phyloP scores from a whole-genome alignment of 2,113 vertebrate species.

The Entelurus aequoreus region DNA sequence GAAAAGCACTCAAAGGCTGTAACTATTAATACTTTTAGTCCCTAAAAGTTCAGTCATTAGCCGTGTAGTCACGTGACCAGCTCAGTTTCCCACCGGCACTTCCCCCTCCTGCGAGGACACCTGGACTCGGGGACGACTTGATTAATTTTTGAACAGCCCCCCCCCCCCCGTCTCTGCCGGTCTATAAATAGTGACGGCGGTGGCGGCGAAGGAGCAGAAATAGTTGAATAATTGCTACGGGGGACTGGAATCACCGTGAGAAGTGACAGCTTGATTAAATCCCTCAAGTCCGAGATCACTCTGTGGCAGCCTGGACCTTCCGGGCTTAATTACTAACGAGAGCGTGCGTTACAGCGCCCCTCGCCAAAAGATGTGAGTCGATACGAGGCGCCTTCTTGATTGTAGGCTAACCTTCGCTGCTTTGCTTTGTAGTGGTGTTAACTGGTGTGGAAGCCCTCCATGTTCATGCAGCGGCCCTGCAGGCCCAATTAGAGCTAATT shows the following conservation, averaged over 20 bases:
- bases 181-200: conserved; percentile 22
- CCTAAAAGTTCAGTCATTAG: neutral
- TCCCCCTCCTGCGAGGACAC: conserved; percentile 8
- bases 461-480: conserved; percentile 23
- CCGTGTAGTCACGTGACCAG: neutral
- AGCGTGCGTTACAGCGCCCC: neutral
- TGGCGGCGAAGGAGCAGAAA: neutral
- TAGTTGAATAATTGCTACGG: neutral
- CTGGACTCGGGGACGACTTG: conserved; percentile 3
- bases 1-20: too few relatives aligned
- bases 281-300: neutral
- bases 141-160: conserved; percentile 34
- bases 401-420: conserved; percentile 31
- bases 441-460: conserved; percentile 17
- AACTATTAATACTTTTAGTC: too few relatives aligned
- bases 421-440: conserved; percentile 45
- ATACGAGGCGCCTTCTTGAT: conserved; percentile 11
- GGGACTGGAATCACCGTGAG: neutral
- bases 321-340: neutral
- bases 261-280: conserved; percentile 17
- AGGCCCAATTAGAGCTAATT: conserved; percentile 63
- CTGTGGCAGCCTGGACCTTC: neutral
- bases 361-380: conserved; percentile 9
- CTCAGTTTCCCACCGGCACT: neutral
- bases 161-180: neutral